Percentiles rank a stretch among this genome's conserved stretches.
phyloP scores from a whole-genome alignment of 2,113 vertebrate genomes.

The Malurus alboscapulatus region DNA sequence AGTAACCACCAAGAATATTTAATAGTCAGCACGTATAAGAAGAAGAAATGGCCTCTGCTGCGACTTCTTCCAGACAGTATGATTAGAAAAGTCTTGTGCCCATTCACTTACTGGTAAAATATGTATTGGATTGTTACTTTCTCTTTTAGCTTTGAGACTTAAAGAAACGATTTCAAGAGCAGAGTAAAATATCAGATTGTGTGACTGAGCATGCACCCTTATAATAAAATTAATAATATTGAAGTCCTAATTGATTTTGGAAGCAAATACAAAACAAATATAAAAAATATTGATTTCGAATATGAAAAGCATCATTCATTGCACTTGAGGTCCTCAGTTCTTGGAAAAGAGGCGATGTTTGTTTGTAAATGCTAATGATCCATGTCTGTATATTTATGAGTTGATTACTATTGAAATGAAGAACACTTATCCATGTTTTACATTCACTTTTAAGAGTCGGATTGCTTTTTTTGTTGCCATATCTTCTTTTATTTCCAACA shows the following conservation, averaged over 20 bases:
- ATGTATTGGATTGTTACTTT: background rate
- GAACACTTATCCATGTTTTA: background rate
- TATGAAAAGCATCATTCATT: background rate
- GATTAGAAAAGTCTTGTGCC: background rate
- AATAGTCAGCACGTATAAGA: fast-evolving
- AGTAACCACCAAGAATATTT: background rate
- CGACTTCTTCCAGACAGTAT: background rate
- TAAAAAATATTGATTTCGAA: background rate
- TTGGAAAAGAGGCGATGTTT: background rate
- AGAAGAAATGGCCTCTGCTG: background rate
- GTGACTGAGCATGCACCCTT: background rate
- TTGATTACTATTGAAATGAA: background rate
- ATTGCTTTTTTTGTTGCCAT: background rate
- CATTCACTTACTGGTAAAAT: background rate
- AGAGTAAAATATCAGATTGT: background rate
- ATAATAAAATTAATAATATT: background rate
- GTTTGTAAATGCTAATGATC: background rate
- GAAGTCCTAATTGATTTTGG: background rate
- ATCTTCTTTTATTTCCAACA: background rate
- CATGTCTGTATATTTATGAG: background rate
- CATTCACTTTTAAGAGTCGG: background rate
- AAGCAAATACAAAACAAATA: background rate
- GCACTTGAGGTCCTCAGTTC: background rate
- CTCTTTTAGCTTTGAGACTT: background rate
- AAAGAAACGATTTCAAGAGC: background rate